Evolutionary conservation across 2,888 invertebrate species (phyloP), one percentile per base, ranked within the genome.

Genomic region (Megastigmus dorsalis): DNA sequence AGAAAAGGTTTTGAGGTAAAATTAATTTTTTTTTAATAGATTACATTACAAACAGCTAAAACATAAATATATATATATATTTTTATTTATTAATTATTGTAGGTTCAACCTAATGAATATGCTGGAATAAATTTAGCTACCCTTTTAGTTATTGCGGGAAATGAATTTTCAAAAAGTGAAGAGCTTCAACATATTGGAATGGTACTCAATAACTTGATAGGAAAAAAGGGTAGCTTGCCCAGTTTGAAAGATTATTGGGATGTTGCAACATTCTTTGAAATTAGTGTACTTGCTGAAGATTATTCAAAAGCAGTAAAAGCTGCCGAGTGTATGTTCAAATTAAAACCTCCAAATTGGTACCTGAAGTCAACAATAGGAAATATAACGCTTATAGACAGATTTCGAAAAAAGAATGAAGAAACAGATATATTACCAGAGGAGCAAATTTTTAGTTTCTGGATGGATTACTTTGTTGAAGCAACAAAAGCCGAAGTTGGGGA

Each of bases 101-200:
- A 87, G 87, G 95, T 98, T 55, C 98, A 99, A 87, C 99, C 98
- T 0, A 97, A 99, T 88, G 99, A 99, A 90, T 99, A 99, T 89
- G 98, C 99, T 28, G 99, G 99, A 69, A 98, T 99, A 77, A 99
- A 99, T 90, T 91, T 99, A 83, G 99, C 99, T 41, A 99, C 99
- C 0, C 90, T 99, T 45, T 90, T 99, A 73, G 98, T 99, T 69
- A 98, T 99, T 82, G 96, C 95, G 79, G 99, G 99, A 62, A 96
- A 97, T 88, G 96, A 97, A 85, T 97, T 99, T 86, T 94, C 95
- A 72, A 94, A 95, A 88, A 97, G 95, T 38, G 94, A 95, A 85
- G 97, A 97, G 86, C 88, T 97, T 26, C 96, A 96, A 84, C 95
- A 96, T 82, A 96, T 97, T 82, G 97, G 94, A 59, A 95, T 98